A percentile compares a stretch with the other conserved stretches of the same genome.
Evolutionary conservation across 2,113 vertebrate genomes (phyloP).

Genomic region (Anthoscopus minutus): DNA sequence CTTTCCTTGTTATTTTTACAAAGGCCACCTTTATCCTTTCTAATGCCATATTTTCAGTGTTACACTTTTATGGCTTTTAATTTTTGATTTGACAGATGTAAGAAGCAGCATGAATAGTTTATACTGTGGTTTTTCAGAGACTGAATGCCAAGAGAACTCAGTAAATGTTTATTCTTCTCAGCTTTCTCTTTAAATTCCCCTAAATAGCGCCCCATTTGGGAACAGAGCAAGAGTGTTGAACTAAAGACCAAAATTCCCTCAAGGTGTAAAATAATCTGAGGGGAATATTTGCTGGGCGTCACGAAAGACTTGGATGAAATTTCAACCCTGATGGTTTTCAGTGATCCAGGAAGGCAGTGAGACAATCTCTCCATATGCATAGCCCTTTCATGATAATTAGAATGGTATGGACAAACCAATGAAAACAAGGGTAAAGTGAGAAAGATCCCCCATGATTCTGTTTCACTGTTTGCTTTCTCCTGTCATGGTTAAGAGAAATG

Average conservation of each 20-base stretch:
- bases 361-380: constrained; percentile 78
- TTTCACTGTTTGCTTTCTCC: constrained; percentile 84
- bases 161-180: constrained; percentile 86
- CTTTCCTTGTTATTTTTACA: constrained; percentile 83
- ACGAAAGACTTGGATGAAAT: constrained; percentile 82
- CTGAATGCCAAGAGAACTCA: constrained; percentile 83
- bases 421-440: constrained; percentile 79
- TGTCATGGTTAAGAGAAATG: constrained; percentile 83
- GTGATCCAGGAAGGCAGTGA: constrained; percentile 80
- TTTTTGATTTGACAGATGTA: constrained; percentile 80
- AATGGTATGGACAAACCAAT: constrained; percentile 79
- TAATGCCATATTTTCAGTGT: constrained; percentile 84
- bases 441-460: constrained; percentile 76
- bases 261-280: constrained; percentile 82
- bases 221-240: constrained; percentile 82
- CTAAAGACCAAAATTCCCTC: constrained; percentile 83
- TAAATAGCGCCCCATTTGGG: constrained; percentile 79
- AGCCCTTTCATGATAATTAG: constrained; percentile 79
- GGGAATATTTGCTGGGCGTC: constrained; percentile 80
- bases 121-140: constrained; percentile 83
- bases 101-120: constrained; percentile 82
- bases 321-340: constrained; percentile 79
- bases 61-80: constrained; percentile 82
- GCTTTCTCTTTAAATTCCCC: constrained; percentile 81
- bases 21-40: constrained; percentile 83